Percentiles rank a stretch among this genome's conserved stretches.
These are phyloP conservation scores for Leptura quadrifasciata DNA, from an alignment of 2,888 invertebrate species.

Conservation along the genomic window DNA sequence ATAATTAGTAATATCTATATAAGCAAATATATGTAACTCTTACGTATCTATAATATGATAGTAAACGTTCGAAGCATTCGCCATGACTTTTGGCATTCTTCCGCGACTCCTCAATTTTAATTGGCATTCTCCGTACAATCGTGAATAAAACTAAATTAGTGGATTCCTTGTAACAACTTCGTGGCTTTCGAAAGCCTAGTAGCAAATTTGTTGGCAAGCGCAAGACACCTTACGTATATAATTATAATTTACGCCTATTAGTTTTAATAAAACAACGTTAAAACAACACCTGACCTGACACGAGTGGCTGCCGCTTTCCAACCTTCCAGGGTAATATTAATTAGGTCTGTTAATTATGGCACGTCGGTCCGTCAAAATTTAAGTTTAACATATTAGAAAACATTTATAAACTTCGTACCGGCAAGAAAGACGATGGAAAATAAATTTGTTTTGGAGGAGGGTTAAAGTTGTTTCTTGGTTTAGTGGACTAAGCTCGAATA, in stretches of 20 bases:
- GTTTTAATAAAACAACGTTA: slow-evolving; percentile 14
- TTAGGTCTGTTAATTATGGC: slow-evolving; percentile 12
- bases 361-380: slow-evolving; percentile 1
- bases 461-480: slow-evolving; percentile 2
- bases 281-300: slow-evolving; percentile 14
- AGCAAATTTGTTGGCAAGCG: background rate
- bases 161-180: background rate
- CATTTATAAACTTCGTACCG: background rate
- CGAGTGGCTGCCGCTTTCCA: background rate
- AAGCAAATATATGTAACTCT: too few relatives aligned
- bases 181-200: background rate
- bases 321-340: slow-evolving; percentile 1
- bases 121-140: too few relatives aligned
- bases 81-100: too few relatives aligned
- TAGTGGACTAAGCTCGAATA: background rate
- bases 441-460: background rate
- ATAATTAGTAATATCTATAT: too few relatives aligned
- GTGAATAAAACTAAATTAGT: too few relatives aligned
- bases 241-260: slow-evolving; percentile 10
- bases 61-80: too few relatives aligned
- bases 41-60: too few relatives aligned
- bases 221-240: background rate
- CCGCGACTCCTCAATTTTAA: too few relatives aligned
- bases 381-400: slow-evolving; percentile 25
- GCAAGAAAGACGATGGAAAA: background rate